phyloP scores from a whole-genome alignment of 2,113 vertebrate species.

The Macrotis lagotis region DNA sequence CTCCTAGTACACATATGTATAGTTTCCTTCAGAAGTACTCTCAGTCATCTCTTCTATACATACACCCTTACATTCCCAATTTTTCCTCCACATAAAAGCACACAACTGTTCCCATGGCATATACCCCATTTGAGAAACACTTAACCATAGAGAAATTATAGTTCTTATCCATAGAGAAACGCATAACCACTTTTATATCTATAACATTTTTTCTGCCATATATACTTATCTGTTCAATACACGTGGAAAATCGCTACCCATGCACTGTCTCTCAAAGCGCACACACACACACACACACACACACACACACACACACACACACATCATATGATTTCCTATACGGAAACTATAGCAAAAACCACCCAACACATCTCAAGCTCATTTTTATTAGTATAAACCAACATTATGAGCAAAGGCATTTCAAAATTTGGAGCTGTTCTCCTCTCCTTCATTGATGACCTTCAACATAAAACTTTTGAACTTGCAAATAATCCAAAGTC shows the following conservation, averaged over 20 bases:
- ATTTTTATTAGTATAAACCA: neutral
- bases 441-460: neutral
- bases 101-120: neutral
- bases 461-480: neutral
- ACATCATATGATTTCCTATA: neutral
- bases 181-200: neutral
- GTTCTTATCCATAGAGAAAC: neutral
- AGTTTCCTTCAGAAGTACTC: accelerated
- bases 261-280: neutral
- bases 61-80: neutral
- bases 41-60: neutral
- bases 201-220: neutral
- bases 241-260: neutral
- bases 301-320: too few species aligned
- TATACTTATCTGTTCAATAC: neutral
- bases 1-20: too few species aligned
- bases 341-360: neutral
- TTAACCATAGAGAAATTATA: too few species aligned
- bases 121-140: too few species aligned
- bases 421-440: neutral
- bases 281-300: too few species aligned
- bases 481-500: neutral
- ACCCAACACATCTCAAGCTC: neutral
- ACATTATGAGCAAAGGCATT: neutral
- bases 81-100: neutral